Evolutionary conservation across 2,113 vertebrate genomes (phyloP), one percentile per base, ranked within the genome.

Genomic region (Manacus vitellinus): DNA sequence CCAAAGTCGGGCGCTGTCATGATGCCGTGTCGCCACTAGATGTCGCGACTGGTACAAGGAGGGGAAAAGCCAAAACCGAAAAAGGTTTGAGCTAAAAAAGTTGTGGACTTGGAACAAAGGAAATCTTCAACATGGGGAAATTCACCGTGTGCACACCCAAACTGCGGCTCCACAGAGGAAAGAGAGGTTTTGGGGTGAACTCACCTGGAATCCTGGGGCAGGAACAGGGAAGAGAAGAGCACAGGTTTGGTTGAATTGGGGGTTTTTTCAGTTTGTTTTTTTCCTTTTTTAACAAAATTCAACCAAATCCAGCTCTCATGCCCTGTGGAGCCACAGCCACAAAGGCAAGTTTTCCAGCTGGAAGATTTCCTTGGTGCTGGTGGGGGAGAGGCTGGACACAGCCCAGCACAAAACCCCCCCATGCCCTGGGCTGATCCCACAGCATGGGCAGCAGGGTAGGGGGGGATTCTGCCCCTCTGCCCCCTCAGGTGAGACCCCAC

Each of bases 151-250:
- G 58, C 35, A 35, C 58, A 37, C 58, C 58, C 44, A 17, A 25
- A 25, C 1, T 2, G 19, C 9, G 2, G 3, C n/a, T 75, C 12
- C 6, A 7, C 24, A 16, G 43, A 10, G 19, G 9, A 12, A 12
- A 2, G 15, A 23, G n/a, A 25, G 62, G 9, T 37, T 61, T 27
- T 8, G 35, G 58, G 15, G 15, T 39, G 16, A 39, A 39, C n/a
- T 61, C 31, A 56, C 55, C 31, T 21, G 31, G 55, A 56, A 56
- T 56, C 6, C 11, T 27, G 24, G 24, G 59, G 19, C 59, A 37
- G 10, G 10, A 39, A 27, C 59, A 37, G 35, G 59, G 35, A 39
- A 39, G 35, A n/a, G 35, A 61, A 61, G 15, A 25, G 5, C 59
- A 61, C 58, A 17, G 15, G 10, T 61, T 35, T 35, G n/a, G n/a